Conservation (phyloP, 2,888 invertebrate species). For the Perithous albicinctus region DNA sequence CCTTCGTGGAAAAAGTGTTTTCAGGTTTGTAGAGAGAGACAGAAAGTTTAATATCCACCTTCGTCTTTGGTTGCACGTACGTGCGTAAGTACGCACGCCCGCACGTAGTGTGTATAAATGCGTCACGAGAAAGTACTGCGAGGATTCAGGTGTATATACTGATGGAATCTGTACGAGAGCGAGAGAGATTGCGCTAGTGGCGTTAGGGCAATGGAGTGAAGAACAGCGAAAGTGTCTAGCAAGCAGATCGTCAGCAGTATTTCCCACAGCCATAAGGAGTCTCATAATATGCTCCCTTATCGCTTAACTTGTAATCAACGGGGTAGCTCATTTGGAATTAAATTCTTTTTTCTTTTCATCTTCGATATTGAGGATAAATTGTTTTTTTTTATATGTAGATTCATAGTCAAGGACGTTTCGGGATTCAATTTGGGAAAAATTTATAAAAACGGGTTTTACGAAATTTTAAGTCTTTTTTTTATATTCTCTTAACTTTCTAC, state of each 20-base stretch:
- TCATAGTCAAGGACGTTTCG: no score
- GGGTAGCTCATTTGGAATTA: no score
- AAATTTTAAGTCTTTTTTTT: no score
- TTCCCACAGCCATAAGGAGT: not conserved
- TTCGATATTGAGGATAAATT: not conserved
- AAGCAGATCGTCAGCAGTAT: not conserved
- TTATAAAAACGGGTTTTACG: no score
- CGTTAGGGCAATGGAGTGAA: not conserved
- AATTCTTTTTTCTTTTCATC: not conserved
- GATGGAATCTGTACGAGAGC: not conserved
- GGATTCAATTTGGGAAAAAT: no score
- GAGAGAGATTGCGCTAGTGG: not conserved
- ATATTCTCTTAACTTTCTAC: no score
- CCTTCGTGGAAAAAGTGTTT: no score
- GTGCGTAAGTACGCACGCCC: conserved; percentile 1
- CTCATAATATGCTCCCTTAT: no score
- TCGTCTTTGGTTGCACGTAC: not conserved
- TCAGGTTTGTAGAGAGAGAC: no score
- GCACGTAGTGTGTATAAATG: conserved; percentile 2
- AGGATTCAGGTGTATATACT: not conserved
- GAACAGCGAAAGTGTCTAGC: not conserved
- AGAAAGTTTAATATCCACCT: not conserved
- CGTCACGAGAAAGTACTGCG: conserved; percentile 12
- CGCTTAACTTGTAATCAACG: no score
- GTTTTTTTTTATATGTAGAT: no score